Evolutionary conservation across 2,113 vertebrate species (phyloP), one percentile per base, ranked within the genome.

Genomic region (Tychaedon coryphoeus): DNA sequence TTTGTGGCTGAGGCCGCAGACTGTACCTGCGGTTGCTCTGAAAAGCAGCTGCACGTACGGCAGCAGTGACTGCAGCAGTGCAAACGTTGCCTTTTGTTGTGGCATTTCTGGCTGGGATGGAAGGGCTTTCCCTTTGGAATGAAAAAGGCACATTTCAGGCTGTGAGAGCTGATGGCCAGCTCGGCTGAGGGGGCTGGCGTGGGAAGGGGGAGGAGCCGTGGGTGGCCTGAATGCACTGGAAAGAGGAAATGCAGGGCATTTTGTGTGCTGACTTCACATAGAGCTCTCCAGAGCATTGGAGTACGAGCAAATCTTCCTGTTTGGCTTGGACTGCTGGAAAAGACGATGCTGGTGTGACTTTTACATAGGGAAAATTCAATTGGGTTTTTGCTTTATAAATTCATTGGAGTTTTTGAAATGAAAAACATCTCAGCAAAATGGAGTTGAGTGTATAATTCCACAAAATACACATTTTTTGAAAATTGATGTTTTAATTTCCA

Each of bases 171-270:
- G 23, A 12, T 2, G 22, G 28, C 2, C 3, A 15, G 53, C 50
- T 25, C 0, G 13, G 43, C 47, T 42, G 42, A 47, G 67, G 25
- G 2, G 5, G 8, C 0, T 3, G 3, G 4, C 0, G 4, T 12
- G 48, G 58, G 6, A 12, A 25, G 12, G 61, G 33, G 19, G 31
- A 47, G 29, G 26, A 23, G 25, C 64, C 0, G 0, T 0, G 13
- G 28, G 6, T 3, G 5, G 0, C 31, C 11, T 38, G 38, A 73
- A 33, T 17, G 47, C 19, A 7, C 36, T 19, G n/a, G 16, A 20
- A 65, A 42, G 58, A 81, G 5, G 50, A 56, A 61, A 18, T 28
- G 10, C 14, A 45, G 47, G 3, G 22, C 5, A 45, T 47, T 48
- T 19, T 16, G 40, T 58, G 3, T 11, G 10, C 13, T 51, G 0